phyloP scores from a whole-genome alignment of 2,113 vertebrate genomes.

The Erythrocercus mccallii region DNA sequence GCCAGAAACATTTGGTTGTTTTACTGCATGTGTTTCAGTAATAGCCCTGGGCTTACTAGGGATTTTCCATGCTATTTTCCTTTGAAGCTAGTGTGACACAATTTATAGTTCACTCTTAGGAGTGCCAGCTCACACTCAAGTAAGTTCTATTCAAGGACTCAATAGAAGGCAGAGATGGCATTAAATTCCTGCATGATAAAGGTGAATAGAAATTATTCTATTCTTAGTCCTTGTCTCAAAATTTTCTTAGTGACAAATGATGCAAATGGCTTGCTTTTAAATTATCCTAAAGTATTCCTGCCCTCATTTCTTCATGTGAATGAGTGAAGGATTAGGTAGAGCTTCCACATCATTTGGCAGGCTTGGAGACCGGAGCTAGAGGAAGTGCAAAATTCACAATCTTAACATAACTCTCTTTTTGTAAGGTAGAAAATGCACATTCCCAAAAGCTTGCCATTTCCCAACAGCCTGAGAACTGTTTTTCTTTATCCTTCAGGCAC shows the following conservation, averaged over 20 bases:
- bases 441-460: not conserved
- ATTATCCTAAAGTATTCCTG: not conserved
- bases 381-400: not conserved
- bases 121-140: conserved; percentile 9
- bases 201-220: not conserved
- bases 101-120: not conserved
- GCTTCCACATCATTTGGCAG: not conserved
- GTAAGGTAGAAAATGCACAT: not conserved
- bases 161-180: not conserved
- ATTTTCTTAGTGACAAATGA: not conserved
- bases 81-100: conserved; percentile 19
- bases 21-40: conserved; percentile 28
- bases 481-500: not conserved
- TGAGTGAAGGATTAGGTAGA: not conserved
- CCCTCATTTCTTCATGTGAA: conserved; percentile 1
- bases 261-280: not conserved
- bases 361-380: not conserved
- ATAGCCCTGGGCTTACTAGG: not conserved
- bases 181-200: not conserved
- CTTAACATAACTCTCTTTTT: not conserved
- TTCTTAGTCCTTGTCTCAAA: not conserved
- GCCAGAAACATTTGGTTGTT: conserved; percentile 10
- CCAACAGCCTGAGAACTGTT: not conserved
- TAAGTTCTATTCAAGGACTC: not conserved
- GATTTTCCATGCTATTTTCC: conserved; percentile 30